Percentiles rank a stretch among this genome's conserved stretches.
phyloP scores from a whole-genome alignment of 2,888 invertebrate genomes.

The Lumbricus terrestris region DNA sequence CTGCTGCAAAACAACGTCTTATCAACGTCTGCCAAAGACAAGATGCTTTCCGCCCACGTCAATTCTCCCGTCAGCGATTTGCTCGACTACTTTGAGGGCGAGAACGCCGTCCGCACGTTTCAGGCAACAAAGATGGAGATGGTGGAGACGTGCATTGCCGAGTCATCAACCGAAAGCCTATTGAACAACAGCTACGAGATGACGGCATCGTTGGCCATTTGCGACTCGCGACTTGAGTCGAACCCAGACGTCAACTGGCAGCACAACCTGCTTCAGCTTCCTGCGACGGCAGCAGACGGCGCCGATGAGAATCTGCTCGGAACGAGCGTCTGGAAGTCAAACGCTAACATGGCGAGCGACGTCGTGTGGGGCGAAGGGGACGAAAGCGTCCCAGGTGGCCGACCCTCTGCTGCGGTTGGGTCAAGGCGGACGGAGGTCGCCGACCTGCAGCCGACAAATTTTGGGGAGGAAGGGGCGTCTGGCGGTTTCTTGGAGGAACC shows the following conservation, averaged over 20 bases:
- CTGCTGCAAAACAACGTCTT: neutral
- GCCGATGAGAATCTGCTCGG: neutral
- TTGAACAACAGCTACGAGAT: slow-evolving; percentile 28
- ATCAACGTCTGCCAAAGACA: neutral
- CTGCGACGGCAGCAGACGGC: neutral
- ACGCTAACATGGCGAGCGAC: neutral
- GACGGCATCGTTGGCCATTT: neutral
- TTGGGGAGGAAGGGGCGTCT: neutral
- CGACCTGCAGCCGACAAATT: neutral
- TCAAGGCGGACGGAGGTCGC: neutral
- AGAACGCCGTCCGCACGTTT: neutral
- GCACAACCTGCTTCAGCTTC: slow-evolving; percentile 26
- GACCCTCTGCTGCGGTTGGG: neutral
- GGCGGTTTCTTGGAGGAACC: neutral
- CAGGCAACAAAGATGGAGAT: neutral
- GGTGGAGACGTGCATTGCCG: neutral
- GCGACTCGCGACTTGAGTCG: slow-evolving; percentile 12
- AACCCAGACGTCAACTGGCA: slow-evolving; percentile 32
- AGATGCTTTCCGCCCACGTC: neutral
- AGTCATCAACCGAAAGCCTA: neutral
- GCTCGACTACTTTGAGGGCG: neutral
- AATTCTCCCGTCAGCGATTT: neutral
- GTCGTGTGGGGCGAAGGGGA: neutral
- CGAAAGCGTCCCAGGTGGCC: neutral
- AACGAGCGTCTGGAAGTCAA: neutral